Evolutionary conservation across 1,140 invertebrate species (phyloP).

Genomic region (Apis cerana): DNA sequence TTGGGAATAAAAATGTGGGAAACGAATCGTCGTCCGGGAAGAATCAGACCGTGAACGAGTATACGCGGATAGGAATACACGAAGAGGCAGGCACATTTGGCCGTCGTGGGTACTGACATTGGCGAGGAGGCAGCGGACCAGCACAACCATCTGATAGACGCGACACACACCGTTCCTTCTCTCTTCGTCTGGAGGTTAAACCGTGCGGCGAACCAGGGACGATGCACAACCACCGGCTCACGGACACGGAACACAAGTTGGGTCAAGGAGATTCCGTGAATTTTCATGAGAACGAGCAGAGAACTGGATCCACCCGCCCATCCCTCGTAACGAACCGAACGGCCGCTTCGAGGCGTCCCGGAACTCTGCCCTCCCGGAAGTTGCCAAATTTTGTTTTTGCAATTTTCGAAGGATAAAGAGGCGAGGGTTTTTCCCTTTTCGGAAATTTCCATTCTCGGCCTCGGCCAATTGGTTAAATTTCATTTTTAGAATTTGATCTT

Average conservation of each 20-base stretch:
- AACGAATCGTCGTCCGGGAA: constrained; percentile 40
- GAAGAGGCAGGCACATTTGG: constrained; percentile 46
- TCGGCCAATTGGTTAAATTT: too few relatives aligned
- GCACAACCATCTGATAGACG: constrained; percentile 63
- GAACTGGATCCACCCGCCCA: constrained; percentile 12
- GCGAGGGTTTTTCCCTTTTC: too few relatives aligned
- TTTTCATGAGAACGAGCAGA: constrained; percentile 58
- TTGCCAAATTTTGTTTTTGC: too few relatives aligned
- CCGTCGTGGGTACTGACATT: constrained; percentile 54
- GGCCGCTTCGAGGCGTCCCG: too few relatives aligned
- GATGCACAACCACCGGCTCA: constrained; percentile 43
- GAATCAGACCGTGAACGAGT: constrained; percentile 66
- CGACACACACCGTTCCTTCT: constrained; percentile 47
- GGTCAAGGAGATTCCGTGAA: constrained; percentile 60
- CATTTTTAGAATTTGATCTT: too few relatives aligned
- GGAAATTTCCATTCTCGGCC: too few relatives aligned
- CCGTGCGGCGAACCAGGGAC: constrained; percentile 60
- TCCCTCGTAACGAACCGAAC: background rate
- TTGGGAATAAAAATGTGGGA: constrained; percentile 51
- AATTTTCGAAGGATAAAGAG: too few relatives aligned
- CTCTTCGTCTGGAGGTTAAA: constrained; percentile 63
- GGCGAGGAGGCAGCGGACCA: constrained; percentile 44
- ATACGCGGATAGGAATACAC: constrained; percentile 29
- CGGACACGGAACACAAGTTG: constrained; percentile 43
- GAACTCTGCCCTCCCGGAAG: too few relatives aligned